phyloP scores from a whole-genome alignment of 1,140 invertebrate genomes.

The Sminthurinus signatus region DNA sequence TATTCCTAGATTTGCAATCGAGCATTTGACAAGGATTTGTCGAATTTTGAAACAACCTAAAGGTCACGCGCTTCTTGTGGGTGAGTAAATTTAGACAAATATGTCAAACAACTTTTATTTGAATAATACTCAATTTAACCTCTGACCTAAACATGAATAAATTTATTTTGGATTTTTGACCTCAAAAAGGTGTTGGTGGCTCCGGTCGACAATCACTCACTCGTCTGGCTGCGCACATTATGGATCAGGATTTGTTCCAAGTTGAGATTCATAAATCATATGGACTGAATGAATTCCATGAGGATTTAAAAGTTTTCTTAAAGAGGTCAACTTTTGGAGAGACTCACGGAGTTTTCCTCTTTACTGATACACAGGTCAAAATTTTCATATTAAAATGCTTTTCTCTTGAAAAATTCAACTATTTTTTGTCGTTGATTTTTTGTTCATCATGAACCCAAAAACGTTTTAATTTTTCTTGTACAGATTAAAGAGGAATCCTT shows the following conservation, averaged over 20 bases:
- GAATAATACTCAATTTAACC: too few relatives aligned
- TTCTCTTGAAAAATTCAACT: too few relatives aligned
- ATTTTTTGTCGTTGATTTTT: constrained; percentile 17
- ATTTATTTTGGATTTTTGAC: too few relatives aligned
- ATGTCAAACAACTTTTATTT: too few relatives aligned
- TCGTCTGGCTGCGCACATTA: constrained; percentile 82
- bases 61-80: constrained; percentile 76
- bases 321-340: constrained; percentile 72
- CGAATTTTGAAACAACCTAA: constrained; percentile 85
- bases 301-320: constrained; percentile 78
- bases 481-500: constrained; percentile 90
- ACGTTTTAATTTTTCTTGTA: constrained; percentile 21
- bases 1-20: constrained; percentile 71
- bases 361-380: constrained; percentile 81
- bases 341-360: constrained; percentile 83
- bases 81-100: too few relatives aligned
- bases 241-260: constrained; percentile 81
- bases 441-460: too few relatives aligned
- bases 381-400: too few relatives aligned
- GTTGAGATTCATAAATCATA: constrained; percentile 87
- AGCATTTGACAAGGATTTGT: constrained; percentile 86
- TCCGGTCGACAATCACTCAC: constrained; percentile 86
- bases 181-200: constrained; percentile 82
- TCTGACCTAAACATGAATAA: too few relatives aligned
- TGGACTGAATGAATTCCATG: constrained; percentile 75